Conservation (phyloP, 2,113 vertebrate species). For the Sakesphorus luctuosus region DNA sequence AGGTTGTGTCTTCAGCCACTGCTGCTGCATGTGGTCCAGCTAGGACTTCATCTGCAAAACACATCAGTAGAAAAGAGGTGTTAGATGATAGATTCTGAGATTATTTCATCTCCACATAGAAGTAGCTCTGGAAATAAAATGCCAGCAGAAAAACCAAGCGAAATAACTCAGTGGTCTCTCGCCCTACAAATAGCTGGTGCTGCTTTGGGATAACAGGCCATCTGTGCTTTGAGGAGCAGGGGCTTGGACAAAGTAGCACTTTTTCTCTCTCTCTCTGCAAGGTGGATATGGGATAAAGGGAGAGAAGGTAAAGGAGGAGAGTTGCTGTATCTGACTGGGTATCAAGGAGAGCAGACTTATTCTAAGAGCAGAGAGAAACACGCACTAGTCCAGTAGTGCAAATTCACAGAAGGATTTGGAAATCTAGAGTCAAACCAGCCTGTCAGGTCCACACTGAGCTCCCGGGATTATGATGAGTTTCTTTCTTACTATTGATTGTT, state of each 20-base stretch:
- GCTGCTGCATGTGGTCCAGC: not conserved
- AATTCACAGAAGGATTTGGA: not conserved
- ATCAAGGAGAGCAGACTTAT: not conserved
- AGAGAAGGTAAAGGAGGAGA: not conserved
- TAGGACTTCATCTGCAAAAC: not conserved
- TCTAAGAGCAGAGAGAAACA: not conserved
- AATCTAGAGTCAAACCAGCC: not conserved
- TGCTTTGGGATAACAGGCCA: accelerated
- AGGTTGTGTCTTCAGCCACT: not conserved
- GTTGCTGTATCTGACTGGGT: not conserved
- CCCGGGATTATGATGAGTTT: conserved; percentile 4
- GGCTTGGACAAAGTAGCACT: not conserved
- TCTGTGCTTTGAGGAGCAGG: not conserved
- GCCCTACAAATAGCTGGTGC: not conserved
- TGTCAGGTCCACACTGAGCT: not conserved
- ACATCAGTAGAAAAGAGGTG: conserved; percentile 6
- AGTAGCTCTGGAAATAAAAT: not conserved
- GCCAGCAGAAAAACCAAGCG: not conserved
- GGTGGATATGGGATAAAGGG: not conserved
- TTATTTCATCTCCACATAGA: conserved; percentile 6
- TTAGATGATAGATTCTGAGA: not conserved
- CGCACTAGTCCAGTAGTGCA: not conserved
- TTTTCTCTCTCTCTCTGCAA: not conserved
- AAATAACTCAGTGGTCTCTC: not conserved
- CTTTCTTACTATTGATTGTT: conserved; percentile 30